These are phyloP conservation scores for Agrochola lychnidis DNA, from an alignment of 2,888 invertebrate species.

Conservation along the genomic window DNA sequence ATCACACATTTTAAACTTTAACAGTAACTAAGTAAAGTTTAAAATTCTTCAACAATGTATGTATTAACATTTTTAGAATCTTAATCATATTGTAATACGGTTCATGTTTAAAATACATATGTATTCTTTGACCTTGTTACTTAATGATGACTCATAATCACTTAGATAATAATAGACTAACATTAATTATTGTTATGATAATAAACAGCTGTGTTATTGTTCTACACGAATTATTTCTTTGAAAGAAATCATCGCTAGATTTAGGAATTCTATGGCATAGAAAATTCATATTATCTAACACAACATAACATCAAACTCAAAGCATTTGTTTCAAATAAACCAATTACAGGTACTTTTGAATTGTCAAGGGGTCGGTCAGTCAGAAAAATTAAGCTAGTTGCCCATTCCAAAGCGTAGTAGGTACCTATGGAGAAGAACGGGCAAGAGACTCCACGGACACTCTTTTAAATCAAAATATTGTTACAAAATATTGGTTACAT, in stretches of 20 bases:
- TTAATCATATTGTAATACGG: slow-evolving; percentile 15
- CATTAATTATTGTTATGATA: slow-evolving; percentile 27
- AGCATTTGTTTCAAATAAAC: too few species aligned
- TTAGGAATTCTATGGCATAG: too few species aligned
- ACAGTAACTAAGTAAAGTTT: background rate
- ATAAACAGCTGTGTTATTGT: slow-evolving; percentile 26
- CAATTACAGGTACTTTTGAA: too few species aligned
- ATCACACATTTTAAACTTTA: slow-evolving; percentile 19
- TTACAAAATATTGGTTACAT: too few species aligned
- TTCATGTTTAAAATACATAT: slow-evolving; percentile 12
- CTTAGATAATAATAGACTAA: slow-evolving; percentile 29
- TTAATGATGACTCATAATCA: slow-evolving; percentile 36
- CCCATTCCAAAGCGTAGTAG: too few species aligned
- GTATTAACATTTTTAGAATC: background rate
- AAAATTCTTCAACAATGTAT: background rate
- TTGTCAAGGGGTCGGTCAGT: too few species aligned
- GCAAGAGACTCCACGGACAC: too few species aligned
- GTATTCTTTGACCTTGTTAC: slow-evolving; percentile 15
- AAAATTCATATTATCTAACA: too few species aligned
- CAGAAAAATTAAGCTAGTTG: too few species aligned
- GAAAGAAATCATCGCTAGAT: background rate
- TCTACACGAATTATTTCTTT: background rate
- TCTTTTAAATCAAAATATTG: too few species aligned
- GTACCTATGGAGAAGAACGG: too few species aligned
- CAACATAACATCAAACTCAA: background rate